phyloP scores from a whole-genome alignment of 2,888 invertebrate species.

The Pimpla rufipes region DNA sequence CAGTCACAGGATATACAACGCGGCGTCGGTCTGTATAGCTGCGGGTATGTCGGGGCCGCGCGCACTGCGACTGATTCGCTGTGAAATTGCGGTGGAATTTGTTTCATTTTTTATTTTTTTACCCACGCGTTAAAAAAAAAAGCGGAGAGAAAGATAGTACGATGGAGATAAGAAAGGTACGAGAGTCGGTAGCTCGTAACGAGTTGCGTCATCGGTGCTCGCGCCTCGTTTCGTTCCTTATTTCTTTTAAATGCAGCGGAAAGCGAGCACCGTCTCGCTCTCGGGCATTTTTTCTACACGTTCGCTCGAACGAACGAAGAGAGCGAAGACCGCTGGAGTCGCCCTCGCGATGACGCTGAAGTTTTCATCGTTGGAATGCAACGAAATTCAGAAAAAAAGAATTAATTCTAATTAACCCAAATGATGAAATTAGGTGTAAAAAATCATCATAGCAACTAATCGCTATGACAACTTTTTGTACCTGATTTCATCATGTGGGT shows the following conservation, averaged over 20 bases:
- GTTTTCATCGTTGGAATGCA: too few species aligned
- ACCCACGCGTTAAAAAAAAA: background rate
- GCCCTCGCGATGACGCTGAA: too few species aligned
- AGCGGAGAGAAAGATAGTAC: background rate
- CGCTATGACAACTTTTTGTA: too few species aligned
- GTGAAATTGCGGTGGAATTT: background rate
- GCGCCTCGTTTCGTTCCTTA: conserved; percentile 22
- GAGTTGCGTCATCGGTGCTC: conserved; percentile 56
- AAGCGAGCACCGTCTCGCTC: background rate
- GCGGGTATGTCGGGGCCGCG: background rate
- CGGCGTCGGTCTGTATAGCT: background rate
- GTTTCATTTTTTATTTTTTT: background rate
- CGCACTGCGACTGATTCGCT: background rate
- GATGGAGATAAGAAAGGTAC: conserved; percentile 48
- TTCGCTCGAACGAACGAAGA: too few species aligned
- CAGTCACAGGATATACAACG: background rate
- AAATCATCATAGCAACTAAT: too few species aligned
- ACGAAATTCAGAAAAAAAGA: too few species aligned
- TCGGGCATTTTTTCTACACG: conserved; percentile 18
- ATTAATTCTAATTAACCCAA: too few species aligned
- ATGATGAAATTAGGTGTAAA: too few species aligned
- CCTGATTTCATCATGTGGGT: too few species aligned
- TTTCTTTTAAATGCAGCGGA: conserved; percentile 41
- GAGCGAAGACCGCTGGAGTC: too few species aligned
- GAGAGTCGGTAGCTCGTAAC: conserved; percentile 55